Base-by-base conservation (phyloP, 2,113 vertebrate genomes). In the Tetraodon nigroviridis region DNA sequence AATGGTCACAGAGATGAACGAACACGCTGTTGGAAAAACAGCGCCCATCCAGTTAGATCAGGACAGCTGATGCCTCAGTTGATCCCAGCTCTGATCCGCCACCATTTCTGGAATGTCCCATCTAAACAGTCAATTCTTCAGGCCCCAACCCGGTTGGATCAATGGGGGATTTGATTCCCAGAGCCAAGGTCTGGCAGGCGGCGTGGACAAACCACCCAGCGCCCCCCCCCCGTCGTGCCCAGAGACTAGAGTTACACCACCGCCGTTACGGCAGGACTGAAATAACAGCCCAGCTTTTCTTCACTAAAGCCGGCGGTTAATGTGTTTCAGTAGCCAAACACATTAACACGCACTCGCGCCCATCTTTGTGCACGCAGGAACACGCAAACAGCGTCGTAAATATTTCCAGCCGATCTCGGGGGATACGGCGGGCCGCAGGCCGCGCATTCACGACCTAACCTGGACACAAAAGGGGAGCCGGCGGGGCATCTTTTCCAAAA, bases 241-340 rank as follows among this genome's bases (percentile, higher is more conserved):
- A 51, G 11, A 21, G 73, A 78, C 55, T 80, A 69, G 78, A 32
- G 44, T 81, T 71, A 73, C 78, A 18, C 51, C 51, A 8, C 49
- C 54, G 32, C 37, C 66, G 62, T 75, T 58, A 69, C 47, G 77
- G 47, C 32, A 3, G 58, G 46, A 68, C 84, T 68, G 71, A 78
- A 83, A 85, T 84, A 85, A 82, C 71, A 82, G 51, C 79, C 58
- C 53, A 64, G 64, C 61, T 81, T 85, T 81, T 58, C 71, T 51
- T 68, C 21, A 17, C 60, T 73, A 61, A 73, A 78, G 53, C 67
- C 69, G 48, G 49, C 53, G 11, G 32, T 37, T 37, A 37, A 37
- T 37, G 32, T 73, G 58, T 68, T 60, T 65, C 70, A 50, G 73
- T 55, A 72, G 72, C 71, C 70, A 73, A 61, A 58, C 55, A 57